Conservation (phyloP, 2,113 vertebrate genomes). For the Pterocles burchelli region DNA sequence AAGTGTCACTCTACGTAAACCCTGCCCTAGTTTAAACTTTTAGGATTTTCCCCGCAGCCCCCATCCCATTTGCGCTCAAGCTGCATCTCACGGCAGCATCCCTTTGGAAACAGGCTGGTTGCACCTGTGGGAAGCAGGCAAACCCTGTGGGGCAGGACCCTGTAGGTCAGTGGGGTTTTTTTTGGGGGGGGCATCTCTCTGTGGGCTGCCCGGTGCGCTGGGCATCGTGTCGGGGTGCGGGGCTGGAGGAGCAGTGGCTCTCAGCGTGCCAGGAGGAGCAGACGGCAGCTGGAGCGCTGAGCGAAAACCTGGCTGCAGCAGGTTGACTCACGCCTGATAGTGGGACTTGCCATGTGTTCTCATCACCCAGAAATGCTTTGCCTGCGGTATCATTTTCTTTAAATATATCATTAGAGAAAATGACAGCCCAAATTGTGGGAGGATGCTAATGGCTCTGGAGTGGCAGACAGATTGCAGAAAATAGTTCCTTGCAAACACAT, state of each 20-base stretch:
- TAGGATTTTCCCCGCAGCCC: neutral
- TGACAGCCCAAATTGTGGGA: conserved; percentile 55
- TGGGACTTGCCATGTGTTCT: conserved; percentile 21
- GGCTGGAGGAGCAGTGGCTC: neutral
- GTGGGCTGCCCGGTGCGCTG: neutral
- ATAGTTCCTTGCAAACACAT: neutral
- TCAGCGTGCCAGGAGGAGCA: neutral
- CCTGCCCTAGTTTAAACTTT: neutral
- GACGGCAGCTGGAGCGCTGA: neutral
- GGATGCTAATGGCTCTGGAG: conserved; percentile 35
- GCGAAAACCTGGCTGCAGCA: neutral
- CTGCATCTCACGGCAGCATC: accelerated
- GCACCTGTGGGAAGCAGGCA: neutral
- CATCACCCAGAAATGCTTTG: conserved; percentile 32
- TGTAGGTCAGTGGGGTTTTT: neutral
- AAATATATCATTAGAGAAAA: conserved; percentile 67
- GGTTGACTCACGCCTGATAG: conserved; percentile 29
- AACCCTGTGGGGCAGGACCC: neutral
- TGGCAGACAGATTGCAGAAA: conserved; percentile 49
- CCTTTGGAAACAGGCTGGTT: neutral
- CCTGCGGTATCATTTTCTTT: conserved; percentile 60
- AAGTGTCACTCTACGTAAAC: accelerated
- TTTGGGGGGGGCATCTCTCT: neutral
- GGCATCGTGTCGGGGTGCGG: accelerated
- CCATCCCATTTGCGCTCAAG: neutral